A percentile compares a stretch with the other conserved stretches of the same genome.
These are phyloP conservation scores for Osmerus eperlanus DNA, from an alignment of 2,113 vertebrate genomes.

Conservation along the genomic window DNA sequence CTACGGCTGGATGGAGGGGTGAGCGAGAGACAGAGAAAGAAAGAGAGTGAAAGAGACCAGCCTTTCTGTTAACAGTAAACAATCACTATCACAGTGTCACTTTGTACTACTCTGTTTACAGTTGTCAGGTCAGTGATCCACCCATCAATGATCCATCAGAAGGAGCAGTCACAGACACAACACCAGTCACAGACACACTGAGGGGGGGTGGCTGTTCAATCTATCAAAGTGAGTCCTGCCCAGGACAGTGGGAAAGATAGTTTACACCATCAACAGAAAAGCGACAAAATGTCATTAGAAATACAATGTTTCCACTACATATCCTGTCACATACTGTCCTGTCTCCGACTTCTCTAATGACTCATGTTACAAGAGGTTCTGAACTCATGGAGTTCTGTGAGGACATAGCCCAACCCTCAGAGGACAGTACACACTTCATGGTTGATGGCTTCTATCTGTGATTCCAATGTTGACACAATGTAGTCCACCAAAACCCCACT, in stretches of 20 bases:
- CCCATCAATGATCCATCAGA: not conserved
- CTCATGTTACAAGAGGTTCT: too few species aligned
- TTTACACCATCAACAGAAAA: too few species aligned
- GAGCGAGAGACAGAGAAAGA: not conserved
- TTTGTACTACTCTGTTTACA: not conserved
- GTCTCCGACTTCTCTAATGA: too few species aligned
- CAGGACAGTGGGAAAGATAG: too few species aligned
- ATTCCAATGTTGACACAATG: not conserved
- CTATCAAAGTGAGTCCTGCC: too few species aligned
- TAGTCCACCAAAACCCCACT: not conserved
- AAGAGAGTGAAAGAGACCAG: not conserved
- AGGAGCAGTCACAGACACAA: not conserved
- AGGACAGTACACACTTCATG: too few species aligned
- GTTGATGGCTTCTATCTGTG: not conserved
- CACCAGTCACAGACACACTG: not conserved
- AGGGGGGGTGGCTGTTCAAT: too few species aligned
- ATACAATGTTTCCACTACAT: too few species aligned
- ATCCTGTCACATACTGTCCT: too few species aligned
- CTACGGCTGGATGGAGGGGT: not conserved
- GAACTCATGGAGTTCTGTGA: too few species aligned
- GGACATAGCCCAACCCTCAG: too few species aligned
- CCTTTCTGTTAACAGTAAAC: not conserved
- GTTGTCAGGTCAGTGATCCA: not conserved
- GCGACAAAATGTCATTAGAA: too few species aligned
- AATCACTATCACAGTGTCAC: not conserved